Conservation (phyloP, 1,140 invertebrate species). For the Paracyclopina nana region DNA sequence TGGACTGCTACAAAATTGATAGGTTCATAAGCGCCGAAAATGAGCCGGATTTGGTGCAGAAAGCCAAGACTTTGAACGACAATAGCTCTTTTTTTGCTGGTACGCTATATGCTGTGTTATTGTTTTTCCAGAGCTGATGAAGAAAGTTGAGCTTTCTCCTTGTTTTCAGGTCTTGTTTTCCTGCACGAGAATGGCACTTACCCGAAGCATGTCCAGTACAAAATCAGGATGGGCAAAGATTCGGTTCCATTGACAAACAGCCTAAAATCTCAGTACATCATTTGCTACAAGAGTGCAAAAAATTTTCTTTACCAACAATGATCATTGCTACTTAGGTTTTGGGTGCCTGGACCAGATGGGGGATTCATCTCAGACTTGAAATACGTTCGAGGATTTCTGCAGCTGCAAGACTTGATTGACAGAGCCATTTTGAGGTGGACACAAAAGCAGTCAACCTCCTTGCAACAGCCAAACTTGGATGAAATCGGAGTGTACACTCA, state of each 20-base stretch:
- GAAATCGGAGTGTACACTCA: neutral
- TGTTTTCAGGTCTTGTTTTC: too few relatives aligned
- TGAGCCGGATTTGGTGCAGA: neutral
- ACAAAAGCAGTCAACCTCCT: too few relatives aligned
- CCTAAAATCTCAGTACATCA: too few relatives aligned
- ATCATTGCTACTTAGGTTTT: too few relatives aligned
- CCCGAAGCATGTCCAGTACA: slow-evolving; percentile 8
- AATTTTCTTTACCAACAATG: too few relatives aligned
- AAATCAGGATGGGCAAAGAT: neutral
- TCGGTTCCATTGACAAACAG: neutral
- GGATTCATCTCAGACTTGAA: slow-evolving; percentile 1
- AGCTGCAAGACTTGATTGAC: slow-evolving; percentile 9
- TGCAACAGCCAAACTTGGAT: neutral
- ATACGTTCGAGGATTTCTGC: slow-evolving; percentile 4
- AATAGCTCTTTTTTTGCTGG: neutral
- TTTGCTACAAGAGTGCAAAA: too few relatives aligned
- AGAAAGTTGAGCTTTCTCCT: neutral
- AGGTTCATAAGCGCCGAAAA: neutral
- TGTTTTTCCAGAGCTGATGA: neutral
- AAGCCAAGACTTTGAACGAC: neutral
- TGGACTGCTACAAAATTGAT: neutral
- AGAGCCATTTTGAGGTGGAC: neutral
- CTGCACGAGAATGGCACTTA: neutral
- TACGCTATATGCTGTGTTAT: too few relatives aligned
- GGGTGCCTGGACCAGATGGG: slow-evolving; percentile 11